Percentiles rank a stretch among this genome's conserved stretches.
phyloP scores from a whole-genome alignment of 2,797 vertebrate species.

The Oreochromis mossambicus region DNA sequence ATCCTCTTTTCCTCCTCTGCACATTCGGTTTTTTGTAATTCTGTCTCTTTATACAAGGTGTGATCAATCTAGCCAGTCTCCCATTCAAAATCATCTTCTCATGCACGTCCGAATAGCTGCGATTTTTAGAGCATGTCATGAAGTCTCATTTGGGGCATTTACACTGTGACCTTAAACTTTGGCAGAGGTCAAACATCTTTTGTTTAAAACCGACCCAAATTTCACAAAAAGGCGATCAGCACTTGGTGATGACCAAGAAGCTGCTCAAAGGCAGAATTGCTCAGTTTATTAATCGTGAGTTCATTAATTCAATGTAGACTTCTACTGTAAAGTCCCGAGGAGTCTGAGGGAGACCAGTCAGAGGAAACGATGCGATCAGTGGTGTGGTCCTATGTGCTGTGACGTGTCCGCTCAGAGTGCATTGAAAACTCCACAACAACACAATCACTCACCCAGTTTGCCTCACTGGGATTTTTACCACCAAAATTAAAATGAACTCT shows the following conservation, averaged over 20 bases:
- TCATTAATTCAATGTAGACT: background rate
- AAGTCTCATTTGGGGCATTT: background rate
- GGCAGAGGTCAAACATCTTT: background rate
- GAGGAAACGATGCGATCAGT: background rate
- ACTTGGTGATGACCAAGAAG: background rate
- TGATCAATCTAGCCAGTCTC: background rate
- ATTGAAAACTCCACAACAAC: background rate
- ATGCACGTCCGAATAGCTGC: background rate
- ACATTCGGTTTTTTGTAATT: fast-evolving
- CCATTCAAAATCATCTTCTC: background rate
- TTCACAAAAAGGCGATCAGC: background rate
- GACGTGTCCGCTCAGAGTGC: background rate
- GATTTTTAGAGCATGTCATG: background rate
- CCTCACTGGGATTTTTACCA: background rate
- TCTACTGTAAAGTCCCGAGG: background rate
- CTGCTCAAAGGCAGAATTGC: background rate
- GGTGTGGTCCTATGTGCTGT: background rate
- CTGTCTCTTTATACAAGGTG: background rate
- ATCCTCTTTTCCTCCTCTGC: background rate
- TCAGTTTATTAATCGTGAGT: background rate
- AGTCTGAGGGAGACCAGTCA: background rate
- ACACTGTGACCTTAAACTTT: background rate
- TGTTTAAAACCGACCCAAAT: background rate
- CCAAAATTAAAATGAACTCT: background rate
- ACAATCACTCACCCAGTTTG: fast-evolving